Evolutionary conservation across 2,888 invertebrate genomes (phyloP).

Genomic region (Oscheius myriophilus): DNA sequence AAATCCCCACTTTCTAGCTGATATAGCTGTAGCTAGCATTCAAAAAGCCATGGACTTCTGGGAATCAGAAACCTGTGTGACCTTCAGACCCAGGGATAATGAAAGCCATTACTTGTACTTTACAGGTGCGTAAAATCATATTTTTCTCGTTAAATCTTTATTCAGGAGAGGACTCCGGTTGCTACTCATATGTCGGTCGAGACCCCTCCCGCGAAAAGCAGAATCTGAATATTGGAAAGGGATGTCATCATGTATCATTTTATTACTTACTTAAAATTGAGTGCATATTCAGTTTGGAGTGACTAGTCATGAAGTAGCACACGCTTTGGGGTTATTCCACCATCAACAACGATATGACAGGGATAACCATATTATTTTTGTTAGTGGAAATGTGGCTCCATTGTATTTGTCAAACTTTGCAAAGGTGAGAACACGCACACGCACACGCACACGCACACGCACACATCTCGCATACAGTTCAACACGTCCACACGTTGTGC

Average conservation of each 20-base stretch:
- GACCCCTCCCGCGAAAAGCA: slow-evolving; percentile 23
- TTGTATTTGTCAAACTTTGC: slow-evolving; percentile 31
- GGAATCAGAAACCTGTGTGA: slow-evolving; percentile 24
- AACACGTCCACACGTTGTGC: too few relatives aligned
- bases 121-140: slow-evolving; percentile 1
- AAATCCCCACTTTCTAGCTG: slow-evolving; percentile 14
- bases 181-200: slow-evolving; percentile 29
- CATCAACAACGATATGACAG: slow-evolving; percentile 31
- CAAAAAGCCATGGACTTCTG: slow-evolving; percentile 29
- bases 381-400: slow-evolving; percentile 6
- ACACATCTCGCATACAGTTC: too few relatives aligned
- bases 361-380: slow-evolving; percentile 20
- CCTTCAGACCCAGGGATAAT: slow-evolving; percentile 3
- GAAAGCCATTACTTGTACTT: slow-evolving; percentile 19
- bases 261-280: not conserved
- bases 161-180: slow-evolving; percentile 19
- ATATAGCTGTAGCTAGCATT: slow-evolving; percentile 9
- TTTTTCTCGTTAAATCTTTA: not conserved
- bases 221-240: not conserved
- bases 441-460: too few relatives aligned
- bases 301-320: slow-evolving; percentile 34
- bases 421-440: slow-evolving; percentile 11
- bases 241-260: too few relatives aligned
- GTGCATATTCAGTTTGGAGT: slow-evolving; percentile 27
- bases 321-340: slow-evolving; percentile 35